Base-by-base conservation (phyloP, 2,888 invertebrate species). In the Sinopyrophorus schimmeli region DNA sequence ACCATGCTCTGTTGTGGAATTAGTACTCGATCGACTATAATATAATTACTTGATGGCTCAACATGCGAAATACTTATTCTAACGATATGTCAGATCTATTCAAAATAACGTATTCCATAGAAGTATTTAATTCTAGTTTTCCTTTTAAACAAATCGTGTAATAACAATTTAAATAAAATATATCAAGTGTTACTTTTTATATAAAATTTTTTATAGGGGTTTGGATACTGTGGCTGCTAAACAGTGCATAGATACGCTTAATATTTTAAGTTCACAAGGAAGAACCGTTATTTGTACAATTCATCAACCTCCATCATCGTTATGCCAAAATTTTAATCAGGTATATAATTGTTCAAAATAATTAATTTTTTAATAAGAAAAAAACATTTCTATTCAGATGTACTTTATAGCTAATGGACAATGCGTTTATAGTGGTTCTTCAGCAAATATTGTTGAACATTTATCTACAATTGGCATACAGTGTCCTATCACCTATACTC, bases 401-500 rank as follows among this genome's bases (percentile, higher is more conserved):
- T 73, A 72, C 48, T 64, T 82, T 62, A 65, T 85, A 38, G 80
- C 82, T 1, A 76, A 77, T 49, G 86, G 85, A 1, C 74, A 77
- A 60, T 84, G 83, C 65, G 76, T 84, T 21, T 86, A 82, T 58
- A 79, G 86, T 71, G 90, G 90, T 9, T 77, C 81, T 1, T 80
- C 86, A 0, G 73, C 76, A 7, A 78, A 81, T n/a, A 72, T 90
- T 3, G 81, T 90, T 0, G 85, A 87, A 1, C 88, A 81, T 68
- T 73, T 89, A 49, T 71, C 80, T 1, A 78, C 80, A 39, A 76
- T 81, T 16, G 83, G 82, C 6, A 77, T 84, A 50, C 71, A 81
- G 2, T 90, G 90, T 66, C 89, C 89, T 2, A 79, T 81, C 7
- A 87, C 86, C 17, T 83, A 89, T 72, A 90, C 89, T 63, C 89